Percentiles rank a stretch among this genome's conserved stretches.
These are phyloP conservation scores for Sebastes schlegelii DNA, from an alignment of 2,113 vertebrate genomes.

Conservation along the genomic window DNA sequence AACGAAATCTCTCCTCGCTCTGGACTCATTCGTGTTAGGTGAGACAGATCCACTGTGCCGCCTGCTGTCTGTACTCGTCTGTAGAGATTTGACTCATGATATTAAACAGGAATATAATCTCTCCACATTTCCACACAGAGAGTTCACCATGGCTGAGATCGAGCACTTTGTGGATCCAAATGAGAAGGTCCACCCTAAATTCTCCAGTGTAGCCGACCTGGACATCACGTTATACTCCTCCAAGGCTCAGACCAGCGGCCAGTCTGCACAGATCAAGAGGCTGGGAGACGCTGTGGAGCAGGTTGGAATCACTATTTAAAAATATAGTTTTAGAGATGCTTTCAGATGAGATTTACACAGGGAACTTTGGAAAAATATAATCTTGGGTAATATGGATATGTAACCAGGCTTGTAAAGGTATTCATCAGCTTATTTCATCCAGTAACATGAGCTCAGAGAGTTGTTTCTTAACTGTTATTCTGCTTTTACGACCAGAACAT, in stretches of 20 bases:
- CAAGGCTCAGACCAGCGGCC: conserved; percentile 96
- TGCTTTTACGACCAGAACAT: too few relatives aligned
- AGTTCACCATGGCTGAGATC: conserved; percentile 99
- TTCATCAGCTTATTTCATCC: neutral
- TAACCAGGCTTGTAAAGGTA: neutral
- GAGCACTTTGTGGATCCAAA: conserved; percentile 99
- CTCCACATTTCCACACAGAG: conserved; percentile 79
- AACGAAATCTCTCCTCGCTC: conserved; percentile 99
- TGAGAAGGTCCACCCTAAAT: conserved; percentile 96
- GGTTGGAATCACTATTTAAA: conserved; percentile 76
- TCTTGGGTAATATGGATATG: neutral
- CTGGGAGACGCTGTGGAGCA: conserved; percentile 96
- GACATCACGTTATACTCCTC: conserved; percentile 92
- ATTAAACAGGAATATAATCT: neutral
- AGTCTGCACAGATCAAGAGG: conserved; percentile 91
- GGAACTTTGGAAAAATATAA: too few relatives aligned
- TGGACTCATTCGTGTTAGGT: conserved; percentile 96
- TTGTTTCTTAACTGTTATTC: too few relatives aligned
- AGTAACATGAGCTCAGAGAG: too few relatives aligned
- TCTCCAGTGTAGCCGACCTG: conserved; percentile 90
- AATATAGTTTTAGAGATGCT: neutral
- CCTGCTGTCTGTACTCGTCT: neutral
- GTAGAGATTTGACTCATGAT: neutral
- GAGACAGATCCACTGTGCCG: neutral
- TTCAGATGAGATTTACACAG: neutral